These are phyloP conservation scores for Helicorthomorpha holstii DNA, from an alignment of 1,140 invertebrate genomes.

Conservation along the genomic window DNA sequence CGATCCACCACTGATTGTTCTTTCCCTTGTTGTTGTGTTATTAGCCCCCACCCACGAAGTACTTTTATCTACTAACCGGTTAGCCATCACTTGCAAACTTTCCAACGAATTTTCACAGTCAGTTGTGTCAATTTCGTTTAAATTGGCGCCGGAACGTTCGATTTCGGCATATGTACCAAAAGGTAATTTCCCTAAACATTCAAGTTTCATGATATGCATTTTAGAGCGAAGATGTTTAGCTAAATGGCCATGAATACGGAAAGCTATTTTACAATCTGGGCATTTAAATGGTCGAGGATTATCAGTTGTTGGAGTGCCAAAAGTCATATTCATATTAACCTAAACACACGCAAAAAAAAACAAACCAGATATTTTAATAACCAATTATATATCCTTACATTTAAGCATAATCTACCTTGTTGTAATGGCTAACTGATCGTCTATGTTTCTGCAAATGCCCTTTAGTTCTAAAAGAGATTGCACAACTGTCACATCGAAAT, in stretches of 20 bases:
- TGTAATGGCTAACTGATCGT: slow-evolving; percentile 71
- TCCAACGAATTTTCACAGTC: slow-evolving; percentile 83
- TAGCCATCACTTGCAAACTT: slow-evolving; percentile 62
- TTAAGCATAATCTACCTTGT: slow-evolving; percentile 43
- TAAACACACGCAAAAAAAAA: slow-evolving; percentile 11
- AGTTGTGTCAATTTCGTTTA: slow-evolving; percentile 83
- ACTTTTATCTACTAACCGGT: slow-evolving; percentile 65
- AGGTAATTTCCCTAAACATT: slow-evolving; percentile 78
- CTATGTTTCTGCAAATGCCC: slow-evolving; percentile 84
- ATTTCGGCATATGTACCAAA: slow-evolving; percentile 92
- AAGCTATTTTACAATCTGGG: slow-evolving; percentile 85
- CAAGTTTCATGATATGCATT: slow-evolving; percentile 89
- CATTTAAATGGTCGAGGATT: slow-evolving; percentile 91
- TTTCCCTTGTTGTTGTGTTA: too few relatives aligned
- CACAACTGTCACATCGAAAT: slow-evolving; percentile 77
- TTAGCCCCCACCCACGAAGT: slow-evolving; percentile 29
- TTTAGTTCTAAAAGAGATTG: slow-evolving; percentile 74
- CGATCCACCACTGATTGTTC: slow-evolving; percentile 13
- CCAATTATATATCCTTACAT: not conserved
- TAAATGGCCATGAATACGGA: slow-evolving; percentile 87
- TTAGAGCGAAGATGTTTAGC: slow-evolving; percentile 92
- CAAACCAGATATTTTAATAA: not conserved
- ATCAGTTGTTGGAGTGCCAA: slow-evolving; percentile 60
- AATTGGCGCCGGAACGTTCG: slow-evolving; percentile 69
- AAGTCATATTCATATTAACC: slow-evolving; percentile 64